Percentiles rank a stretch among this genome's conserved stretches.
Conservation (phyloP, 2,113 vertebrate genomes). For the Corythoichthys intestinalis region DNA sequence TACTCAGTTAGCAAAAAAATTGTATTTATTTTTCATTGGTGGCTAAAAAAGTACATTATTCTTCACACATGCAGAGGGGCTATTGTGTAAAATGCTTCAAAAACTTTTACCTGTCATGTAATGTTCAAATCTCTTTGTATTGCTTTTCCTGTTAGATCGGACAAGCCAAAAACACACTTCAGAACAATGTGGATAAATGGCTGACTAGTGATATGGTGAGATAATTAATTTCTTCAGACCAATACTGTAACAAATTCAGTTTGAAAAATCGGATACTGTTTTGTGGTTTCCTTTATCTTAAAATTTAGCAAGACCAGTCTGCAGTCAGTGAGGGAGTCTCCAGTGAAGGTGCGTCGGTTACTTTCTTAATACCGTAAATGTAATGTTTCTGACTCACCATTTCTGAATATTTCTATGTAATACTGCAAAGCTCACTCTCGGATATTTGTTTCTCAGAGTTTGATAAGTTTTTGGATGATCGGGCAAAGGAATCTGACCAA, state of each 20-base stretch:
- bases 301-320: conserved; percentile 46
- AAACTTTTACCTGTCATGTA: not conserved
- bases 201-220: conserved; percentile 64
- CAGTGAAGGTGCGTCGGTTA: conserved; percentile 59
- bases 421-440: not conserved
- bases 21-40: not conserved
- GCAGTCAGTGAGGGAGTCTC: conserved; percentile 68
- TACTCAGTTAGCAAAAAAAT: not conserved
- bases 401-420: not conserved
- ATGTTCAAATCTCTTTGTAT: not conserved
- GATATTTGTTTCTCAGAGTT: conserved; percentile 54
- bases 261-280: not conserved
- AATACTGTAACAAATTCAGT: not conserved
- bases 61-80: not conserved
- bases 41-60: not conserved
- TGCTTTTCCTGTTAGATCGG: conserved; percentile 38
- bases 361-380: not conserved
- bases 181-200: conserved; percentile 68
- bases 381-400: not conserved
- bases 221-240: not conserved
- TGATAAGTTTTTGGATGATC: conserved; percentile 69
- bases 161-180: conserved; percentile 32
- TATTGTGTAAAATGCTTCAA: not conserved
- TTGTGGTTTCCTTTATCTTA: conserved; percentile 19
- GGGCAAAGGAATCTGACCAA: conserved; percentile 47